Base-by-base conservation (phyloP, 2,797 vertebrate genomes). In the Choloepus didactylus region DNA sequence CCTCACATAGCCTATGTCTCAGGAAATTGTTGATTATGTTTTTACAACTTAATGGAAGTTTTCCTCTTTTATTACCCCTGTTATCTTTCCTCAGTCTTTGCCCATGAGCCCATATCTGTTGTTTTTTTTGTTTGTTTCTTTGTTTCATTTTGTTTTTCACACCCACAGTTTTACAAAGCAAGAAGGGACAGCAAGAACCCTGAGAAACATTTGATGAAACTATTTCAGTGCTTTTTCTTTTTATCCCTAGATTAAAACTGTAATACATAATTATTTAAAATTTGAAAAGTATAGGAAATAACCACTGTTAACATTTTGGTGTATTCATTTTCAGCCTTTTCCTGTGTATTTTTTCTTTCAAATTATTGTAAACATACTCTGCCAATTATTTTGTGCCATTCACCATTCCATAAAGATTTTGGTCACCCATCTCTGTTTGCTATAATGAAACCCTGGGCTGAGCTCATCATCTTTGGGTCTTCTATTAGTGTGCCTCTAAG, bases 121-220 rank as follows among this genome's bases (percentile, higher is more conserved):
- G 49, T 51, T 64, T 89, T 92, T 59, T 51, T 64, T 89, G 89
- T 59, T 93, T 49, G 12, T 12, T 44, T 44, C 5, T 66, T 56
- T 54, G 15, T 54, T 54, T 54, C 11, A 60, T 79, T 75, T 93
- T 66, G 12, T 81, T 51, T 46, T 75, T 79, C 67, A 92, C 46
- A 59, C 29, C 54, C 31, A 56, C 67, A 31, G 67, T 87, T 80
- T 89, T 91, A 76, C 88, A 67, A 93, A 91, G 44, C n/a, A 44
- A 79, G 49, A 76, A 75, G 41, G 35, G 70, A 62, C 76, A 23
- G n/a, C 54, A 70, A 59, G 84, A 89, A 89, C 41, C n/a, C 46
- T 75, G 27, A 91, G 83, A 92, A 96, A 67, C 4, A 27, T 73
- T 87, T 56, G 6, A 27, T 91, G 31, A 86, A 92, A 83, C 70